Conservation (phyloP, 2,797 vertebrate genomes). For the Ptychobarbus kaznakovi region DNA sequence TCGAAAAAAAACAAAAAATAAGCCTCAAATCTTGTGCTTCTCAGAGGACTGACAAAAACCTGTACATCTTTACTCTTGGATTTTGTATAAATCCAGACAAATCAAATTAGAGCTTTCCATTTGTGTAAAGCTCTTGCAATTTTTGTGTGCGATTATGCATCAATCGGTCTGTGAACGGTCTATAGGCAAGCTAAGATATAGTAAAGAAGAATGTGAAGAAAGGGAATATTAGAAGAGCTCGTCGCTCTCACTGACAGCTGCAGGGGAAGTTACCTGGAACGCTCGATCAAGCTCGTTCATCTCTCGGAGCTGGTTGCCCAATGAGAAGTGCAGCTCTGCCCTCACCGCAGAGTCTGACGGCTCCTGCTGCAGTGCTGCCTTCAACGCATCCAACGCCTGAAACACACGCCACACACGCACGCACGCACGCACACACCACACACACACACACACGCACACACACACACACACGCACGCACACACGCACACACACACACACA, state of each 20-base stretch:
- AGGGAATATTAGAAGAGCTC: slow-evolving; percentile 10
- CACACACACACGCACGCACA: no score
- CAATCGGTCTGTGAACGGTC: neutral
- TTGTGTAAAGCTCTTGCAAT: neutral
- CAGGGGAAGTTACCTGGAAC: slow-evolving; percentile 82
- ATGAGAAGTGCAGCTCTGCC: slow-evolving; percentile 94
- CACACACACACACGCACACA: no score
- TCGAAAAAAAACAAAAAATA: neutral
- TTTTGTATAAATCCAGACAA: neutral
- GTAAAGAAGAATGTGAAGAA: neutral
- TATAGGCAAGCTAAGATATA: slow-evolving; percentile 18
- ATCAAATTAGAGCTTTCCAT: neutral
- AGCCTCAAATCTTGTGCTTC: neutral
- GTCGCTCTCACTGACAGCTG: slow-evolving; percentile 5
- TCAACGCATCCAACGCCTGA: slow-evolving; percentile 89
- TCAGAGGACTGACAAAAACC: neutral
- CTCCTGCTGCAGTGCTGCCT: slow-evolving; percentile 87
- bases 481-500: no score
- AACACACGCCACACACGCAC: slow-evolving; percentile 48
- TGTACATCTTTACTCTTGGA: neutral
- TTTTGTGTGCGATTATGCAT: neutral
- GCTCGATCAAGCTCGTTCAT: slow-evolving; percentile 92
- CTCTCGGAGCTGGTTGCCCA: slow-evolving; percentile 96
- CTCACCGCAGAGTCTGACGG: slow-evolving; percentile 84
- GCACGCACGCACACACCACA: slow-evolving; percentile 41